Base-by-base conservation (phyloP, 2,888 invertebrate genomes). In the Drosophila macrospina region DNA sequence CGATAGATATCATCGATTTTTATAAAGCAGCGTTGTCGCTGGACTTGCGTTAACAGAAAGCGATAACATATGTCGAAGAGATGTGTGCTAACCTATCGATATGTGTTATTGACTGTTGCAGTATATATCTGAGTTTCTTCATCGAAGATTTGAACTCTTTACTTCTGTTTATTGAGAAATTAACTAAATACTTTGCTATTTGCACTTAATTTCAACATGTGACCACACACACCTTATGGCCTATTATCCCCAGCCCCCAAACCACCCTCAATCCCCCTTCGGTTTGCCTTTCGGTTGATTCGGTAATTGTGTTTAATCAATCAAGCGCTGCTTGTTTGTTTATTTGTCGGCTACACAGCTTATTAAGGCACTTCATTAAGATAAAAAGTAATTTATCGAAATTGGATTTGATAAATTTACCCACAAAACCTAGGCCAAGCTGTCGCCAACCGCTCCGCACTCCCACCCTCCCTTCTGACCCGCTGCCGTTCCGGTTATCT, bases 351-450 rank as follows among this genome's bases (percentile, higher is more conserved):
- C 60, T 65, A 67, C 63, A 64, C 59, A 68, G 28, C 63, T 69
- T 75, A 69, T 76, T 77, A 60, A 67, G 66, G 67, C 77, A 73
- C 69, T 88, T 88, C 78, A 86, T 84, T 88, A 85, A 89, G 86
- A 86, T 86, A 77, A 89, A 86, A 68, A 69, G 65, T 70, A 70
- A 84, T 89, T 86, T 86, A 89, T 86, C 86, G 88, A 77, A 71
- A 74, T 73, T 64, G 63, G 61, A 74, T 77, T 78, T 79, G 76
- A 69, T 78, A 77, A 64, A 44, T 68, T 61, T 55, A 51, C 50
- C 51, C 28, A 42, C 39, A 11, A 42, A 39, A 48, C 56, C 61
- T 68, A 55, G 55, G 45, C 51, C 34, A 74, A 54, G 39, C 57
- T 36, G 24, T 6, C 41, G 60, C 32, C 47, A 45, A 20, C n/a